Evolutionary conservation across 2,888 invertebrate species (phyloP).

Genomic region (Leucophora obtusa): DNA sequence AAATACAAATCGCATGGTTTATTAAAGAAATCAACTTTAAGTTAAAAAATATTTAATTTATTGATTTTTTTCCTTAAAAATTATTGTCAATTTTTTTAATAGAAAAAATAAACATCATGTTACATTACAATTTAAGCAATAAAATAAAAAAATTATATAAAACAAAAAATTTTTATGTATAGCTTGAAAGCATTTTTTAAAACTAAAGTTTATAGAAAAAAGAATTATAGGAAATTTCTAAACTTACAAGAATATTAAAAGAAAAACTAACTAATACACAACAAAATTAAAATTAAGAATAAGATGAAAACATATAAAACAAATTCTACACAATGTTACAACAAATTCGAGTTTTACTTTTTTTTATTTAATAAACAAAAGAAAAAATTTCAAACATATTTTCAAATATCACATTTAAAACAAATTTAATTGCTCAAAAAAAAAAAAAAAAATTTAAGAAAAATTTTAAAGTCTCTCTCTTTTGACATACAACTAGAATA

Average conservation of each 20-base stretch:
- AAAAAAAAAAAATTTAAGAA: slow-evolving; percentile 2
- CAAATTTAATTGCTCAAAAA: slow-evolving; percentile 18
- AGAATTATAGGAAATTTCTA: background rate
- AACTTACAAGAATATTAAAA: background rate
- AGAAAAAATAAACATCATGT: slow-evolving; percentile 11
- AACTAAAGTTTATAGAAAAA: background rate
- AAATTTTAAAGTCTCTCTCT: slow-evolving; percentile 2
- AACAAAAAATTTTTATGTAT: background rate
- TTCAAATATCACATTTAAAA: slow-evolving; percentile 59
- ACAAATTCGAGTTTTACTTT: slow-evolving; percentile 51
- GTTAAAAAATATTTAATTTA: slow-evolving; percentile 33
- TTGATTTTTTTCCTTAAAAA: slow-evolving; percentile 41
- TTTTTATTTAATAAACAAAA: slow-evolving; percentile 39
- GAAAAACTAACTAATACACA: background rate
- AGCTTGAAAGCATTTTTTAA: background rate
- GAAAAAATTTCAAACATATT: slow-evolving; percentile 34
- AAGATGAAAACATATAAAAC: slow-evolving; percentile 42
- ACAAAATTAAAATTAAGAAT: slow-evolving; percentile 12
- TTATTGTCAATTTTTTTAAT: slow-evolving; percentile 48
- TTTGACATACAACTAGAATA: background rate
- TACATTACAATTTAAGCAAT: slow-evolving; percentile 2
- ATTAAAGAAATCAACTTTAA: background rate
- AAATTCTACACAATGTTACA: slow-evolving; percentile 53
- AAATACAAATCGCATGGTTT: no score
- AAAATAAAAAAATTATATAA: slow-evolving; percentile 9